Evolutionary conservation across 2,888 invertebrate genomes (phyloP), one percentile per base, ranked within the genome.

Genomic region (Drosophila lacicola): DNA sequence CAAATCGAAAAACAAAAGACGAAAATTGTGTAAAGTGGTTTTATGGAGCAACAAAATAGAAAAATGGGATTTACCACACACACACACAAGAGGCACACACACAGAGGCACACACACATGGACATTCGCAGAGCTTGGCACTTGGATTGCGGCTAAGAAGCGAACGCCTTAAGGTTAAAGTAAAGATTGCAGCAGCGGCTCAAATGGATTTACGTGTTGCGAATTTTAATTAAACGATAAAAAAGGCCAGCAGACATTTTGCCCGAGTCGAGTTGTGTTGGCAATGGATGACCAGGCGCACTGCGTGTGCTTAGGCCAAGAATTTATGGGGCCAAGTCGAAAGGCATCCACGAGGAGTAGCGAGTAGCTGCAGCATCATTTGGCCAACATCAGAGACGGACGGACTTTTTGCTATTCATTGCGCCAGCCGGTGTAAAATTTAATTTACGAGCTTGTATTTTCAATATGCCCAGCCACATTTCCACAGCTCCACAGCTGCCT

Each of bases 191-290:
- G 85, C 84, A 80, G 85, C 79, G 85, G 89, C 85, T 87, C 88
- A 89, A 89, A 89, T 88, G 90, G 84, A 89, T 84, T 84, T 90
- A 88, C 88, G 88, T 88, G 88, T 90, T 89, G 90, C 82, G 90
- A 88, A 88, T 88, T 88, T 88, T 88, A 88, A 88, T 88, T 88
- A 88, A 90, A 90, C 87, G 88, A 82, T 88, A 89, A 88, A 88
- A 87, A 86, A 80, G 81, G 72, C 62, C 77, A 81, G 49, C 80
- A 79, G 81, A 75, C 80, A 68, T 68, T 68, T 65, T 51, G 58
- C 54, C 47, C 56, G n/a, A 17, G 36, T 55, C 39, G 44, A 45
- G 63, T 29, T 41, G 29, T 29, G 29, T 29, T 51, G 78, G 78
- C 74, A 88, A 79, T 85, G 73, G 73, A 88, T 86, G 88, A 79